Evolutionary conservation across 2,113 vertebrate species (phyloP).

Genomic region (Aplodontia rufa): DNA sequence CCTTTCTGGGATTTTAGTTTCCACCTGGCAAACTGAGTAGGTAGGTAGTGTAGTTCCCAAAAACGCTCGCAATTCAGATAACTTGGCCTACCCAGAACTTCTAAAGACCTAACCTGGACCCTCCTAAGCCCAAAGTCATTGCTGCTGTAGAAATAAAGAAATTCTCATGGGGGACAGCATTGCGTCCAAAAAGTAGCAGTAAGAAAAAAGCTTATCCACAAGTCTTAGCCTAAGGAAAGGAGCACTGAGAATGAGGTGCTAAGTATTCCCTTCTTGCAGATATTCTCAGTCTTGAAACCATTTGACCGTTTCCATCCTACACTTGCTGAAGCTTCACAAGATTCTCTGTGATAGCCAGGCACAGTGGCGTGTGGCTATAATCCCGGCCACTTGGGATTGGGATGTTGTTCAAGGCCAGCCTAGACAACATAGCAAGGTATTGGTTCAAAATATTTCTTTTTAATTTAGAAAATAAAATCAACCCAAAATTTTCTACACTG

Average conservation of each 20-base stretch:
- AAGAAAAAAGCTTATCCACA: not conserved
- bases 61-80: not conserved
- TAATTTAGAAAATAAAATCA: not conserved
- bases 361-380: not conserved
- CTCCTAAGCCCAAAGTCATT: not conserved
- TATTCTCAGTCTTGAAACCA: not conserved
- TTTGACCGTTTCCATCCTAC: not conserved
- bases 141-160: not conserved
- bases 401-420: not conserved
- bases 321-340: not conserved
- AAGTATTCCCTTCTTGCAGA: not conserved
- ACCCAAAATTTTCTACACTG: not conserved
- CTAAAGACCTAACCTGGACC: not conserved
- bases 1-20: constrained; percentile 14
- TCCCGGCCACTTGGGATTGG: not conserved
- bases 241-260: not conserved
- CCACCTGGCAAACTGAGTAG: not conserved
- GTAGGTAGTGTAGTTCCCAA: not conserved
- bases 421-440: not conserved
- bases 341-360: not conserved
- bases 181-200: not conserved
- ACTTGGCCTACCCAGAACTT: not conserved
- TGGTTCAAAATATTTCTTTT: not conserved
- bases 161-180: not conserved
- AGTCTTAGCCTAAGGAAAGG: not conserved